Evolutionary conservation across 1,140 invertebrate genomes (phyloP).

Genomic region (Globodera ellingtonae): DNA sequence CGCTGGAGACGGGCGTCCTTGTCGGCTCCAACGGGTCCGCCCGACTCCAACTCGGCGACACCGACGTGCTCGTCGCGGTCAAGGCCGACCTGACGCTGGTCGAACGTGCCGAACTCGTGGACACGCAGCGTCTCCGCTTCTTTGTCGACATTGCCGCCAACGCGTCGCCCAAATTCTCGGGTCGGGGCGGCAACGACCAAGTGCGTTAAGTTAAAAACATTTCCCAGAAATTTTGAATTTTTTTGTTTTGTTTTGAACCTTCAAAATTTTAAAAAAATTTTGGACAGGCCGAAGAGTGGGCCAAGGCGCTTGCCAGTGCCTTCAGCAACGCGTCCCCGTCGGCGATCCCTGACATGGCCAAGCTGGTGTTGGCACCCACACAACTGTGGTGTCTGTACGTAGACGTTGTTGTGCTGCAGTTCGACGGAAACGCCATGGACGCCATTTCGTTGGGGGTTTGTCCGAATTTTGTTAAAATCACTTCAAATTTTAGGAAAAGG

Average conservation of each 20-base stretch:
- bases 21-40: slow-evolving; percentile 38
- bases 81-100: slow-evolving; percentile 39
- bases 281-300: slow-evolving; percentile 27
- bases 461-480: no score
- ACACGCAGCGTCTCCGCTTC: slow-evolving; percentile 33
- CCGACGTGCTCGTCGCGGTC: slow-evolving; percentile 41
- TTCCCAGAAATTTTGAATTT: background rate
- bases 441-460: slow-evolving; percentile 35
- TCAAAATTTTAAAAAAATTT: background rate
- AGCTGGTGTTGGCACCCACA: slow-evolving; percentile 25
- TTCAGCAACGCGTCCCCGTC: slow-evolving; percentile 33
- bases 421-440: slow-evolving; percentile 40
- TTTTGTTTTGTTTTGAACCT: background rate
- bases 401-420: slow-evolving; percentile 41
- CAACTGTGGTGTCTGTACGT: slow-evolving; percentile 37
- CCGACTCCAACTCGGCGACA: slow-evolving; percentile 34
- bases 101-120: slow-evolving; percentile 1
- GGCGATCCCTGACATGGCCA: slow-evolving; percentile 20
- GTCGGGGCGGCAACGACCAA: slow-evolving; percentile 29
- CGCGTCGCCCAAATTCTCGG: slow-evolving; percentile 38
- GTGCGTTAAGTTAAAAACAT: background rate
- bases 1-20: slow-evolving; percentile 36
- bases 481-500: no score
- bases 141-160: slow-evolving; percentile 38
- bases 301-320: slow-evolving; percentile 31